Percentiles rank a stretch among this genome's conserved stretches.
These are phyloP conservation scores for Cataglyphis altisquamis DNA, from an alignment of 2,888 invertebrate species.

Conservation along the genomic window DNA sequence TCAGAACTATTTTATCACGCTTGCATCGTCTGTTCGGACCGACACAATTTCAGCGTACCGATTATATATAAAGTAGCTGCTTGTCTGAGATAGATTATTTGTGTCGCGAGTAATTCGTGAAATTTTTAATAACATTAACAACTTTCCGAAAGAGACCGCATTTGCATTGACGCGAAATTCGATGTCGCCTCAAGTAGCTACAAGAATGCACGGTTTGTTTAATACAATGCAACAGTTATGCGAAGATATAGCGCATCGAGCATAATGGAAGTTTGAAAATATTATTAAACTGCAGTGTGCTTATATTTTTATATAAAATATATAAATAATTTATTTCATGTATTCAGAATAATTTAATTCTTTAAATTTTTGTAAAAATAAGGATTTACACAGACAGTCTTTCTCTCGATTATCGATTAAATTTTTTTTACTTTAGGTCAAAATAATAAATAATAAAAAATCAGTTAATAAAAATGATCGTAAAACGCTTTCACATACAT, in stretches of 20 bases:
- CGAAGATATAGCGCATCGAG: neutral
- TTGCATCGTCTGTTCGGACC: slow-evolving; percentile 1
- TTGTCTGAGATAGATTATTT: slow-evolving; percentile 23
- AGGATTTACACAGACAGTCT: neutral
- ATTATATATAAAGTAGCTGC: slow-evolving; percentile 32
- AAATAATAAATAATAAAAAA: neutral
- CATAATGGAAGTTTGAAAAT: neutral
- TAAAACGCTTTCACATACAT: neutral
- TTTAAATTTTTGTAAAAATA: neutral
- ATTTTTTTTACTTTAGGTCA: neutral
- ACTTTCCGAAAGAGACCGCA: neutral
- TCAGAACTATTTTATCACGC: slow-evolving; percentile 18
- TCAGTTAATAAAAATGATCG: neutral
- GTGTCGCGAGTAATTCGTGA: slow-evolving; percentile 26
- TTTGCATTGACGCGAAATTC: slow-evolving; percentile 7
- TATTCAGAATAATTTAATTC: neutral
- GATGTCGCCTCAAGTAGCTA: neutral
- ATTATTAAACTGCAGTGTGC: neutral
- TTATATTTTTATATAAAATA: slow-evolving; percentile 10
- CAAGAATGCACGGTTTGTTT: slow-evolving; percentile 5
- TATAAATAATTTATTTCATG: neutral
- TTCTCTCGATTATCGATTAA: neutral
- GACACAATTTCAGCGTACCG: slow-evolving; percentile 28
- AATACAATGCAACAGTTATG: neutral
- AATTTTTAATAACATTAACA: slow-evolving; percentile 50